Evolutionary conservation across 2,888 invertebrate genomes (phyloP), one percentile per base, ranked within the genome.

Genomic region (Drosophila percnosoma): DNA sequence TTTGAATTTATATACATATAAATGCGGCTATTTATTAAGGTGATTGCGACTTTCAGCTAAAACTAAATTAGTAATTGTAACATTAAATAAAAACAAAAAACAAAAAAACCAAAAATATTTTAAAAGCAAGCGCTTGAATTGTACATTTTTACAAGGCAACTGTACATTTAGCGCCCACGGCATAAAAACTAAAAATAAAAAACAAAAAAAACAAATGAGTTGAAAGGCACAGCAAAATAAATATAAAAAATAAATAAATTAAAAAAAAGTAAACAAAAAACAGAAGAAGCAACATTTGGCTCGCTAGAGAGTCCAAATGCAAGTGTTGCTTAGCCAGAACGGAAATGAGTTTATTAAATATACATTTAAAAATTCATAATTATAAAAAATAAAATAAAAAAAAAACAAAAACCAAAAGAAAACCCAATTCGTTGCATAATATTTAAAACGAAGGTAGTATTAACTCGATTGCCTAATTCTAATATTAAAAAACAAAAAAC

Each of bases 401-500:
- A 64, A 68, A 72, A 68, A 59, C 61, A 71, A 67, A 68, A 59
- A 63, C 71, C 36, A 15, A 45, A 45, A 45, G 24, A 49, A 80
- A 82, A 75, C 75, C 75, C 74, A 85, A 89, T 87, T 89, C 91
- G 89, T 89, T 89, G 89, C 89, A 91, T 91, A 85, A 85, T 85
- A 87, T 90, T 90, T 91, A 89, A 90, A 90, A 90, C 90, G 90
- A 90, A 90, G 83, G 90, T 89, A 89, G 91, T 89, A 90, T 87
- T 89, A 86, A 89, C 88, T 88, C 90, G 89, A 91, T 91, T 91
- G 91, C 91, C 92, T 92, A 91, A 91, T 91, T 91, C 91, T 91
- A 90, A 89, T 90, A 90, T 89, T 90, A 89, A 82, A 78, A 27
- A 27, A 27, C 4, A 27, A 27, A 27, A 27, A 27, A 82, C 70